phyloP scores from a whole-genome alignment of 2,888 invertebrate genomes.

The Apodemia duryi region DNA sequence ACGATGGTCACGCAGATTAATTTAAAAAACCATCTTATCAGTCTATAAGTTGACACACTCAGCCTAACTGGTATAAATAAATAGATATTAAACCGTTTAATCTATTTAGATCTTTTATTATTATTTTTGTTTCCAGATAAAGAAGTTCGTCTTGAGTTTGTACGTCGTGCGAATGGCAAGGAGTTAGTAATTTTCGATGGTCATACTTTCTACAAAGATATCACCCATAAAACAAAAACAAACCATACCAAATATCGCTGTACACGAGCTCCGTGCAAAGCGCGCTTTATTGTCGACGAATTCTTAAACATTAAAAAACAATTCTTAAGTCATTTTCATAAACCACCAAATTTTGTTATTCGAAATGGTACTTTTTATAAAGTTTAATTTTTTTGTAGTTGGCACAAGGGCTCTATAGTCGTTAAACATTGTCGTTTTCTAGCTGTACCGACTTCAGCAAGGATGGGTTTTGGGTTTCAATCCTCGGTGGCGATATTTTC shows the following conservation, averaged over 20 bases:
- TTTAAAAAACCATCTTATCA: no score
- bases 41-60: no score
- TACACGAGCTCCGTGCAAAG: neutral
- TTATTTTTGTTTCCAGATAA: neutral
- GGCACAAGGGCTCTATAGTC: no score
- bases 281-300: slow-evolving; percentile 7
- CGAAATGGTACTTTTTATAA: slow-evolving; percentile 9
- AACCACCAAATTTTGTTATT: neutral
- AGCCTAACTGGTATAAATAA: no score
- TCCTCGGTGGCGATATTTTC: no score
- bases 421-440: no score
- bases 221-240: neutral
- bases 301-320: neutral
- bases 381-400: neutral
- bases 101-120: no score
- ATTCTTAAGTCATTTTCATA: slow-evolving; percentile 4
- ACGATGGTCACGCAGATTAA: no score
- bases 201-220: neutral
- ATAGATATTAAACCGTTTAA: no score
- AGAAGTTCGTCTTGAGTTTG: slow-evolving; percentile 1
- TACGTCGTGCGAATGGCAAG: slow-evolving; percentile 8
- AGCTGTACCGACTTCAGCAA: no score
- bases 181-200: neutral
- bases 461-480: no score
- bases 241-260: neutral